A percentile compares a stretch with the other conserved stretches of the same genome.
phyloP scores from a whole-genome alignment of 2,797 vertebrate species.

The Percopsis omiscomaycus region DNA sequence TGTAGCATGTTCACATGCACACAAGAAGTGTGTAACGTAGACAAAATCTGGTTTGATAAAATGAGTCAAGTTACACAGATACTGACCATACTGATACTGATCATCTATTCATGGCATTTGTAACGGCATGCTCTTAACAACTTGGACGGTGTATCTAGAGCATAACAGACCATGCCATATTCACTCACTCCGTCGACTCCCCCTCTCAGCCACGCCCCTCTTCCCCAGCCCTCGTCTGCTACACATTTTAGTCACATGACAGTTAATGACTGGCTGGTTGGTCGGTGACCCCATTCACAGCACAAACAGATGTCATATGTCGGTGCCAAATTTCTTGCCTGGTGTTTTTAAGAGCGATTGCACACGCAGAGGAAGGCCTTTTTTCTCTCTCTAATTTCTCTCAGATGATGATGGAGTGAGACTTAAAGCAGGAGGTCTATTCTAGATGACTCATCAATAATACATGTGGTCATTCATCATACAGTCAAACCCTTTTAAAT shows the following conservation, averaged over 20 bases:
- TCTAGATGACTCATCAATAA: conserved; percentile 30
- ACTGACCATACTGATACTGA: no score
- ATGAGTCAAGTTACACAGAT: not conserved
- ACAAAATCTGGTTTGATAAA: not conserved
- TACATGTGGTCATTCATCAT: conserved; percentile 52
- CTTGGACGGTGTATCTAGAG: not conserved
- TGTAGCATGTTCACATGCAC: not conserved
- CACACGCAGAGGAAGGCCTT: conserved; percentile 73
- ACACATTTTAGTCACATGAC: conserved; percentile 70
- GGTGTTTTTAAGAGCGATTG: conserved; percentile 69
- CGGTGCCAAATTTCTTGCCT: conserved; percentile 76
- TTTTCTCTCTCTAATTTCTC: conserved; percentile 72
- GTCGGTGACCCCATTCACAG: conserved; percentile 72
- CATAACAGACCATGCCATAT: not conserved
- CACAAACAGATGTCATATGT: conserved; percentile 80
- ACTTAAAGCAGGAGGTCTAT: conserved; percentile 38
- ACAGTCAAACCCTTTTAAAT: conserved; percentile 11
- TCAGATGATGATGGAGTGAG: conserved; percentile 69
- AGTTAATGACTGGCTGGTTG: conserved; percentile 68
- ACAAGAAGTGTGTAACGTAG: not conserved
- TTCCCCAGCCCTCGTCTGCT: conserved; percentile 58
- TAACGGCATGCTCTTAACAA: no score
- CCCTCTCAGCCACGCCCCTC: conserved; percentile 60
- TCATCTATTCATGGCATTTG: no score
- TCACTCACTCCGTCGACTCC: conserved; percentile 45